Evolutionary conservation across 1,140 invertebrate genomes (phyloP).

Genomic region (Trichoplusia ni): DNA sequence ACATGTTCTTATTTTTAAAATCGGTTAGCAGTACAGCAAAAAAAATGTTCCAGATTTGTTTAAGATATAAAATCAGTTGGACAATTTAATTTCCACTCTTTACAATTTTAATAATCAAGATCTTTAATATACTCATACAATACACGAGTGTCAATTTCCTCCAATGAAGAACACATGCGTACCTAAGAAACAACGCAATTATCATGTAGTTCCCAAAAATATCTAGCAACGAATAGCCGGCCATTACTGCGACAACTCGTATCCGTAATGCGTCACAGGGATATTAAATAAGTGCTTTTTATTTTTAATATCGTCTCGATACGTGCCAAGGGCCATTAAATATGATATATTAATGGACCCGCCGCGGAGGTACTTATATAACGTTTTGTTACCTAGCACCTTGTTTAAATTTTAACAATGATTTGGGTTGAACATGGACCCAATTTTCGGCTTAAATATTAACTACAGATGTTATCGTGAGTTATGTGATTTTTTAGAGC

Average conservation of each 20-base stretch:
- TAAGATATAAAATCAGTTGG: too few species aligned
- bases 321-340: constrained; percentile 18
- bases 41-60: too few species aligned
- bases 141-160: too few species aligned
- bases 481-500: background rate
- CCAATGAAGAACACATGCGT: too few species aligned
- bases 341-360: background rate
- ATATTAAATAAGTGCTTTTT: constrained; percentile 10
- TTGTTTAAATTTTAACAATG: constrained; percentile 2
- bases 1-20: too few species aligned
- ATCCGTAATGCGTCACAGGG: background rate
- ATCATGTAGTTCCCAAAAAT: too few species aligned
- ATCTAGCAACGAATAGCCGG: background rate
- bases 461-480: too few species aligned
- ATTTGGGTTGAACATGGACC: background rate
- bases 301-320: constrained; percentile 8
- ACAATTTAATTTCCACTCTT: too few species aligned
- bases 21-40: too few species aligned
- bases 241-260: background rate
- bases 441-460: background rate
- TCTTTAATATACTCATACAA: too few species aligned
- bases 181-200: too few species aligned
- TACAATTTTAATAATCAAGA: too few species aligned
- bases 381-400: background rate
- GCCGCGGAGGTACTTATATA: background rate